Conservation (phyloP, 64 coral and sea anemone genomes). For the Trachythela sp. region DNA sequence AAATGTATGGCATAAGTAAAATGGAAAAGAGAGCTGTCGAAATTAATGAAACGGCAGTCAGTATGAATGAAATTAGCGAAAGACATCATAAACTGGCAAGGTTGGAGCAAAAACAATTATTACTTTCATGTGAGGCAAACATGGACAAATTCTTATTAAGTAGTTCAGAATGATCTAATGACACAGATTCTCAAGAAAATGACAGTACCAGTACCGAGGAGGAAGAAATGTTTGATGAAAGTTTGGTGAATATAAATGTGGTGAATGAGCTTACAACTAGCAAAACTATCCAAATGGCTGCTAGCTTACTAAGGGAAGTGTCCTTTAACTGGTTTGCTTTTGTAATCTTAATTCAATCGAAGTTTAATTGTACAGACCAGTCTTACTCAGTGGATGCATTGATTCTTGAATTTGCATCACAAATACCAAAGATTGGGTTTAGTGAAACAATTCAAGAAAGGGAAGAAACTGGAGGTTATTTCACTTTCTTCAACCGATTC, state of each 20-base stretch:
- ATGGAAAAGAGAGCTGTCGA: not conserved
- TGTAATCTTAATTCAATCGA: not conserved
- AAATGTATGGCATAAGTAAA: not conserved
- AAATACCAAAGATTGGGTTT: not conserved
- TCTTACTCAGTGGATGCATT: not conserved
- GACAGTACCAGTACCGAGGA: not conserved
- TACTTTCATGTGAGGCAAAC: not conserved
- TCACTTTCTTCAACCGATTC: not conserved
- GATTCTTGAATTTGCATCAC: not conserved
- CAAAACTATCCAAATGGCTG: not conserved
- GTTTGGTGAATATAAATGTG: not conserved
- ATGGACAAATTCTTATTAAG: not conserved
- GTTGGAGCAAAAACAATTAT: not conserved
- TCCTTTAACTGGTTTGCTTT: conserved; percentile 4
- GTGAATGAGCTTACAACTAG: not conserved
- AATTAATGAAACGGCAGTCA: not conserved
- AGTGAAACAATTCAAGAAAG: not conserved
- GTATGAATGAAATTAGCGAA: not conserved
- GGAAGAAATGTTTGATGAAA: not conserved
- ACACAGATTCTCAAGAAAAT: not conserved
- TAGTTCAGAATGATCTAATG: not conserved
- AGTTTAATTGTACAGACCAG: not conserved
- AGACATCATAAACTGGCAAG: not conserved
- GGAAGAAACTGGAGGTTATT: not conserved
- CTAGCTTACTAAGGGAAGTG: not conserved